phyloP scores from a whole-genome alignment of 2,888 invertebrate genomes.

The Eumerus sabulonum region DNA sequence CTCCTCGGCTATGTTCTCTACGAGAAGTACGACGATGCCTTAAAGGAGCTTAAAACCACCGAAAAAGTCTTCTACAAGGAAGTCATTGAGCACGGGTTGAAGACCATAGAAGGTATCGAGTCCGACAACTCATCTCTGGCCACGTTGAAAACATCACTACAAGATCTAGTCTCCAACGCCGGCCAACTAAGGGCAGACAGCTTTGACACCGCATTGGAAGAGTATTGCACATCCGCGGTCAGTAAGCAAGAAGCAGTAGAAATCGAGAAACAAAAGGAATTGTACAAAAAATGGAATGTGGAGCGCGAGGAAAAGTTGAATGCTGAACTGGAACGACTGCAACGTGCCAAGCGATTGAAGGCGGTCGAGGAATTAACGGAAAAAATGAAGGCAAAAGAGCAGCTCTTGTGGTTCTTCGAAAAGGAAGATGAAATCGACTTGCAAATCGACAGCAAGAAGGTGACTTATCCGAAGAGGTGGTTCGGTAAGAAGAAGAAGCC shows the following conservation, averaged over 20 bases:
- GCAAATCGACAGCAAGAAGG: slow-evolving; percentile 83
- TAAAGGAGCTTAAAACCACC: slow-evolving; percentile 71
- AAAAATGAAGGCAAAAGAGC: slow-evolving; percentile 81
- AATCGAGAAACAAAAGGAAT: slow-evolving; percentile 77
- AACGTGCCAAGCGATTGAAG: slow-evolving; percentile 79
- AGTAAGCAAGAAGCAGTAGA: slow-evolving; percentile 75
- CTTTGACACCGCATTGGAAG: slow-evolving; percentile 71
- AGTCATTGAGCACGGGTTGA: slow-evolving; percentile 73
- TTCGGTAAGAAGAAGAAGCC: slow-evolving; percentile 80
- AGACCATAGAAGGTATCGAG: slow-evolving; percentile 44
- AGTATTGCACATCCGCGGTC: slow-evolving; percentile 75
- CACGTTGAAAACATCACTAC: slow-evolving; percentile 74
- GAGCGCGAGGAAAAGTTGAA: slow-evolving; percentile 81
- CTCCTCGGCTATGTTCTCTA: slow-evolving; percentile 85
- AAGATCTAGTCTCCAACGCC: slow-evolving; percentile 76
- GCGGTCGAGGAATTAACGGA: slow-evolving; percentile 81
- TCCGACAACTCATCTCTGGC: slow-evolving; percentile 75
- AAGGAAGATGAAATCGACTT: slow-evolving; percentile 88
- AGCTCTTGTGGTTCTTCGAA: slow-evolving; percentile 89
- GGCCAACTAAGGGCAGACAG: slow-evolving; percentile 71
- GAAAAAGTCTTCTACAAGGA: slow-evolving; percentile 70
- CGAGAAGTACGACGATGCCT: slow-evolving; percentile 83
- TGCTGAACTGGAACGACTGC: slow-evolving; percentile 81
- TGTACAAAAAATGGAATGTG: slow-evolving; percentile 82
- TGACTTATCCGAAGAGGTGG: slow-evolving; percentile 78